Evolutionary conservation across 2,797 vertebrate genomes (phyloP), one percentile per base, ranked within the genome.

Genomic region (Phataginus tricuspis): DNA sequence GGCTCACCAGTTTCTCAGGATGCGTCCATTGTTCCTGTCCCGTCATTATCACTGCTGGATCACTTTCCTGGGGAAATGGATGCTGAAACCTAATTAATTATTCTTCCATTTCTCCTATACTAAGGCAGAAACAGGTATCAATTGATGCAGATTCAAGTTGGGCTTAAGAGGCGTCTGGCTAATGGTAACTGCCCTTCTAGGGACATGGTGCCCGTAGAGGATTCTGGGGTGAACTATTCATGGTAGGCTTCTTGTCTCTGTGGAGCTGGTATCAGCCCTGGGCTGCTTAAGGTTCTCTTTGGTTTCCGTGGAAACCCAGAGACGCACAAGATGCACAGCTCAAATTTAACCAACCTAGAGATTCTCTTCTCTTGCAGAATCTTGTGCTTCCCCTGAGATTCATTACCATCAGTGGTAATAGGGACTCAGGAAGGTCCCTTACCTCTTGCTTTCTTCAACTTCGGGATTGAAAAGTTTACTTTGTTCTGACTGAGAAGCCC

Each of bases 401-500:
- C 88, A 91, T 96, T 91, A 83, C 68, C 8, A 29, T 59, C 63
- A 5, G 31, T 49, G 45, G 85, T 14, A 96, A 87, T 14, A 91
- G 83, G 90, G 82, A 91, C 51, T 29, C 80, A 53, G 25, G 66
- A 37, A 49, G n/a, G 53, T 91, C 68, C 91, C 83, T 94, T 45
- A 64, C 11, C 82, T 86, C 75, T 72, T 59, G 80, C 61, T 87
- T 93, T 61, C 13, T 83, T 91, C 53, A 63, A 4, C 21, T 87
- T 75, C 57, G 45, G 57, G 19, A 83, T 6, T 77, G 27, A 83
- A 91, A 45, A 94, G 77, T 94, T 94, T 87, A 83, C 75, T 96
- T 96, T 87, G 42, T 49, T 87, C 45, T 91, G 23, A 51, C 61
- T 14, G 37, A 91, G 87, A 71, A 94, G 6, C 53, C 31, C 34